Evolutionary conservation across 2,888 invertebrate species (phyloP).

Genomic region (Melinaea marsaeus): DNA sequence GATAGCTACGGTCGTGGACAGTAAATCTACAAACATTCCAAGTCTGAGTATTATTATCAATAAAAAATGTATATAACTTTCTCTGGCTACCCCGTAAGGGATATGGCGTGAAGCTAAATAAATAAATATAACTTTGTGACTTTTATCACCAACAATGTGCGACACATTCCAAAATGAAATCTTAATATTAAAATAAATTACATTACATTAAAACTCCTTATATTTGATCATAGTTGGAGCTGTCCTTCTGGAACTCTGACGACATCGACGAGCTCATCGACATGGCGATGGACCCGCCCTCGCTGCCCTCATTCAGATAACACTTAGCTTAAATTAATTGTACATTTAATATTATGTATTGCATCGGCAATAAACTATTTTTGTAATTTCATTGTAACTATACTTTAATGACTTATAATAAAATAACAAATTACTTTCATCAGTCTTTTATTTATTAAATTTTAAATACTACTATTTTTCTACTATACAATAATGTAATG

Average conservation of each 20-base stretch:
- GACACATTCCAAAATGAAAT: too few species aligned
- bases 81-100: too few species aligned
- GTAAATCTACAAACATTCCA: too few species aligned
- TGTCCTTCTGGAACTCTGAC: conserved; percentile 69
- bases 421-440: conserved; percentile 27
- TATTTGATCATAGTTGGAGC: conserved; percentile 54
- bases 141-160: too few species aligned
- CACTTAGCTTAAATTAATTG: conserved; percentile 10
- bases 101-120: too few species aligned
- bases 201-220: neutral
- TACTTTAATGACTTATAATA: conserved; percentile 24
- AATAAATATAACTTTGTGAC: too few species aligned
- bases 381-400: conserved; percentile 21
- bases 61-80: too few species aligned
- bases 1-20: too few species aligned
- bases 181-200: too few species aligned
- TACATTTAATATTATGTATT: conserved; percentile 15
- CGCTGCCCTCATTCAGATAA: conserved; percentile 45
- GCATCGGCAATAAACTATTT: conserved; percentile 39
- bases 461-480: too few species aligned
- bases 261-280: conserved; percentile 73
- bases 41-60: too few species aligned
- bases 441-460: conserved; percentile 24
- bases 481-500: too few species aligned
- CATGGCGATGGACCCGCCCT: conserved; percentile 65